These are phyloP conservation scores for Parnassius mnemosyne DNA, from an alignment of 2,888 invertebrate genomes.

Conservation along the genomic window DNA sequence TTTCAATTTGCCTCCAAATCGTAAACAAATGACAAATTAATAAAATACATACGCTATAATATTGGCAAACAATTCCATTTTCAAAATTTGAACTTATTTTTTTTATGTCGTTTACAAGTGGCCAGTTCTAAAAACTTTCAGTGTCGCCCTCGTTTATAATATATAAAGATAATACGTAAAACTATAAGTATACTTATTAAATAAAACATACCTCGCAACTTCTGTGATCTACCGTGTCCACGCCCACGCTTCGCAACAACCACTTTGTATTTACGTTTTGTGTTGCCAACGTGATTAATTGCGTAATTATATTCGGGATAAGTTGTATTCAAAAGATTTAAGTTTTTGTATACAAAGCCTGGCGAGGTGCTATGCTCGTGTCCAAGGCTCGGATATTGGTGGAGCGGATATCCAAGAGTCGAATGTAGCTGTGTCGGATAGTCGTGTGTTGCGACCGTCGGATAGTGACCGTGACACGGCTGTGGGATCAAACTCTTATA, in stretches of 20 bases:
- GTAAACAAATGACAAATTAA: too few species aligned
- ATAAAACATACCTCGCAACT: constrained; percentile 48
- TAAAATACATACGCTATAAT: too few species aligned
- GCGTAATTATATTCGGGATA: constrained; percentile 51
- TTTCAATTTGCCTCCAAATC: too few species aligned
- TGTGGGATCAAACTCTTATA: constrained; percentile 13
- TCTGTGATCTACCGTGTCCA: constrained; percentile 37
- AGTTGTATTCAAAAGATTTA: constrained; percentile 44
- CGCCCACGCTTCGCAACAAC: constrained; percentile 50
- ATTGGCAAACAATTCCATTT: too few species aligned
- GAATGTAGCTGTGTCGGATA: constrained; percentile 29
- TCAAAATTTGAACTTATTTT: too few species aligned
- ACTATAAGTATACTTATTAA: constrained; percentile 1
- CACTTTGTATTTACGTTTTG: constrained; percentile 57
- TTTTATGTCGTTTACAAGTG: too few species aligned
- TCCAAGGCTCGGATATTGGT: constrained; percentile 8
- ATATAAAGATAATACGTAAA: too few species aligned
- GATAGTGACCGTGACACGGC: constrained; percentile 26
- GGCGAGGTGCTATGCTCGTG: constrained; percentile 11
- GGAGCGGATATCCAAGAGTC: constrained; percentile 14
- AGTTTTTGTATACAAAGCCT: constrained; percentile 40
- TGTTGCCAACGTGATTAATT: constrained; percentile 52
- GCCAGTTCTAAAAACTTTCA: too few species aligned
- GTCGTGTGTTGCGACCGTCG: constrained; percentile 23
- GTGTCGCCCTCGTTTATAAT: too few species aligned